phyloP scores from a whole-genome alignment of 1,140 invertebrate genomes.

The Latrodectus geometricus region DNA sequence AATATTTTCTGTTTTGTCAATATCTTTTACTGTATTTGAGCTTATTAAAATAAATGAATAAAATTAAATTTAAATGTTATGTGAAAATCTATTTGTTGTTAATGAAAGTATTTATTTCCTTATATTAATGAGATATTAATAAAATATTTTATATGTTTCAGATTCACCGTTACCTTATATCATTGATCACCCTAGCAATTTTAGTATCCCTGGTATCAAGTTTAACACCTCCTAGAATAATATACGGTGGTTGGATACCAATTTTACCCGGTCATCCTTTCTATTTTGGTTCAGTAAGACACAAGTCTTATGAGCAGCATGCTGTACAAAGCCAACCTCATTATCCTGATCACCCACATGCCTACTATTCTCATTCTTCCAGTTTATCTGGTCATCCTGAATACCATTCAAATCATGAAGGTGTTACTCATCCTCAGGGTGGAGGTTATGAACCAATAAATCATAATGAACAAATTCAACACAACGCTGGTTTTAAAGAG shows the following conservation, averaged over 20 bases:
- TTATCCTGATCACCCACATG: neutral
- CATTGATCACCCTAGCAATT: neutral
- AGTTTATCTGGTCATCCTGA: neutral
- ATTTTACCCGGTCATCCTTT: slow-evolving; percentile 59
- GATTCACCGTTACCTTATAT: neutral
- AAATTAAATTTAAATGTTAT: too few relatives aligned
- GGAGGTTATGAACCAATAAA: neutral
- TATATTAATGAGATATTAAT: neutral
- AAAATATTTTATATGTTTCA: neutral
- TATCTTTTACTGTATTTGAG: too few relatives aligned
- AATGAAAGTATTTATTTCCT: too few relatives aligned
- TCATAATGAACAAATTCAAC: neutral
- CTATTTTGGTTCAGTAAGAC: slow-evolving; percentile 26
- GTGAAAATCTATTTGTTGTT: too few relatives aligned
- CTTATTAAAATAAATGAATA: too few relatives aligned
- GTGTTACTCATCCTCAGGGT: neutral
- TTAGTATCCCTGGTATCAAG: neutral
- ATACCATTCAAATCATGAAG: neutral
- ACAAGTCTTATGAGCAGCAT: neutral
- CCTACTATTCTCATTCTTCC: neutral
- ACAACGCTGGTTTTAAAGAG: neutral
- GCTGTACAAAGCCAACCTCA: neutral
- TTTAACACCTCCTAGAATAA: slow-evolving; percentile 48
- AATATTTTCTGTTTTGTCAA: too few relatives aligned
- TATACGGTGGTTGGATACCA: slow-evolving; percentile 59